Percentiles rank a stretch among this genome's conserved stretches.
These are phyloP conservation scores for Laterallus jamaicensis DNA, from an alignment of 2,113 vertebrate genomes.

Conservation along the genomic window DNA sequence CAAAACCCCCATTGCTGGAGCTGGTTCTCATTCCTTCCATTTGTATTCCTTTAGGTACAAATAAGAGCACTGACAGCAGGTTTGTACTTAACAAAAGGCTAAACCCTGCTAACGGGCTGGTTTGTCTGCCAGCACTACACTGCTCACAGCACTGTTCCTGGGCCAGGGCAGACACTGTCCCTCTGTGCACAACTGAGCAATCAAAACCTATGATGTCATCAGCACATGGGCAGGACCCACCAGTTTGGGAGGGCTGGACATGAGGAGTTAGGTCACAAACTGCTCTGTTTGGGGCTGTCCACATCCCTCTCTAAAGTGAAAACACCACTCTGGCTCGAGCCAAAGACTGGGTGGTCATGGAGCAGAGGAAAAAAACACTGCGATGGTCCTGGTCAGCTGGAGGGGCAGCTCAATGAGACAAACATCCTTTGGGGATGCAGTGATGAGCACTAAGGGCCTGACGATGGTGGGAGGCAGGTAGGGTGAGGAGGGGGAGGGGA, in stretches of 20 bases:
- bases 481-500: accelerated
- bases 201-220: not conserved
- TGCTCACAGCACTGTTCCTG: not conserved
- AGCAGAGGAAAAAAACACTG: not conserved
- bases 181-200: not conserved
- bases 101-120: not conserved
- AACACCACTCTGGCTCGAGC: not conserved
- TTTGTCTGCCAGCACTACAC: not conserved
- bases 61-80: not conserved
- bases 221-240: not conserved
- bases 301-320: not conserved
- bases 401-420: too few relatives aligned
- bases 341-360: not conserved
- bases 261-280: not conserved
- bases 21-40: not conserved
- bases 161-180: not conserved
- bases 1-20: not conserved
- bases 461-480: too few relatives aligned
- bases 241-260: not conserved
- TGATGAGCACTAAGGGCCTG: not conserved
- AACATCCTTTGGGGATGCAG: too few relatives aligned
- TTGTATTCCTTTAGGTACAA: not conserved
- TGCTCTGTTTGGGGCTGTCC: not conserved
- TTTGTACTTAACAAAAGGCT: not conserved
- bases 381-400: not conserved